Evolutionary conservation across 2,888 invertebrate species (phyloP).

Genomic region (Catocala sponsa): DNA sequence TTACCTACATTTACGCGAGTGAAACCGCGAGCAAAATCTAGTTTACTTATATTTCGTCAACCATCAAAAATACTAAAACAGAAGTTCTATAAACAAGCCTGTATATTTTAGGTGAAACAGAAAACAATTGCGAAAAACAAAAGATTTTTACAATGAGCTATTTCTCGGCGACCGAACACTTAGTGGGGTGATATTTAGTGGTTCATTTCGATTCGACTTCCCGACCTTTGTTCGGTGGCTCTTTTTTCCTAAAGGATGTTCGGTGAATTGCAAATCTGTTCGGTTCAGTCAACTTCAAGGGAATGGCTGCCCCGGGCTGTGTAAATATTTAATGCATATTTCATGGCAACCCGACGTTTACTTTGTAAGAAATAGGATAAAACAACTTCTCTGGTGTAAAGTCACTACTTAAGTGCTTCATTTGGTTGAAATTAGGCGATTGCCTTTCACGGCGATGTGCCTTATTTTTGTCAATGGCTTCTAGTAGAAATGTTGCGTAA

Average conservation of each 20-base stretch:
- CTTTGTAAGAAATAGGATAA: slow-evolving; percentile 79
- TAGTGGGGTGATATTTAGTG: slow-evolving; percentile 71
- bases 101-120: slow-evolving; percentile 4
- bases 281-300: slow-evolving; percentile 81
- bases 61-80: not conserved
- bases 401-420: slow-evolving; percentile 49
- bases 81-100: not conserved
- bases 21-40: no score
- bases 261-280: slow-evolving; percentile 86
- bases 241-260: slow-evolving; percentile 82
- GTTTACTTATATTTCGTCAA: no score
- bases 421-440: slow-evolving; percentile 44
- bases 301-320: slow-evolving; percentile 75
- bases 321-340: slow-evolving; percentile 87
- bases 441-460: slow-evolving; percentile 12
- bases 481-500: not conserved
- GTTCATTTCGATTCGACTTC: slow-evolving; percentile 77
- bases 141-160: slow-evolving; percentile 42
- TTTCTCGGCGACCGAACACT: slow-evolving; percentile 48
- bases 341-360: slow-evolving; percentile 80
- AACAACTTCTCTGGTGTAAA: slow-evolving; percentile 70
- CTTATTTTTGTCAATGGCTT: slow-evolving; percentile 8
- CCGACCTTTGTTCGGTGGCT: slow-evolving; percentile 72
- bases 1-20: no score
- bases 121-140: slow-evolving; percentile 44